Base-by-base conservation (phyloP, 2,888 invertebrate genomes). In the Augochlorella aurata region DNA sequence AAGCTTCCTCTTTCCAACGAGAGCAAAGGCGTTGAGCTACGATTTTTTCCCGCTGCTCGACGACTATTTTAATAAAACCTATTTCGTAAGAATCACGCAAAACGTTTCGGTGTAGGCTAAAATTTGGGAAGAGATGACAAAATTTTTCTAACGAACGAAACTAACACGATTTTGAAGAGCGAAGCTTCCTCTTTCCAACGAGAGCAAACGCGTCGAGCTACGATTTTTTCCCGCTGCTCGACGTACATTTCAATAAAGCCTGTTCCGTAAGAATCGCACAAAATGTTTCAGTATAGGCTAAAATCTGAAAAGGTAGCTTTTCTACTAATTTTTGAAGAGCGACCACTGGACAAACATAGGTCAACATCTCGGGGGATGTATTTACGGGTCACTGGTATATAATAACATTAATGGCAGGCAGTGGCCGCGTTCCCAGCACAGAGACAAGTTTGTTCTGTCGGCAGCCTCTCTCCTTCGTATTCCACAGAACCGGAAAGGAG, bases 321-420 rank as follows among this genome's bases (percentile, higher is more conserved):
- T 24, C 14, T 24, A 7, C 21, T 1, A 24, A 14, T 12, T 24
- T 24, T 24, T 14, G 12, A 7, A 58, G 14, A 58, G 12, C 21
- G 24, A 24, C 24, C 14, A 5, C 3, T 38, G 2, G 5, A 38
- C 38, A 4, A 38, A 5, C 38, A 38, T 38, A 7, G 2, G 1
- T 7, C 24, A 2, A 14, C 24, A 58, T 24, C 24, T 14, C 14
- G 14, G 7, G 24, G 7, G 24, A 14, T 5, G 24, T 7, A 14
- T 58, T 12, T 58, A 24, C 58, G 58, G 58, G 7, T 14, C 24
- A 24, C 24, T 1, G 14, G 12, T 24, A 58, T 58, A 61, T 14
- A 24, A 29, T 63, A 63, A 63, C 63, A n/a, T 63, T 63, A 63
- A 63, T 29, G 44, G n/a, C 4, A 63, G 63, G n/a, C 38, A 63